phyloP scores from a whole-genome alignment of 2,888 invertebrate genomes.

The Thumatha senex region DNA sequence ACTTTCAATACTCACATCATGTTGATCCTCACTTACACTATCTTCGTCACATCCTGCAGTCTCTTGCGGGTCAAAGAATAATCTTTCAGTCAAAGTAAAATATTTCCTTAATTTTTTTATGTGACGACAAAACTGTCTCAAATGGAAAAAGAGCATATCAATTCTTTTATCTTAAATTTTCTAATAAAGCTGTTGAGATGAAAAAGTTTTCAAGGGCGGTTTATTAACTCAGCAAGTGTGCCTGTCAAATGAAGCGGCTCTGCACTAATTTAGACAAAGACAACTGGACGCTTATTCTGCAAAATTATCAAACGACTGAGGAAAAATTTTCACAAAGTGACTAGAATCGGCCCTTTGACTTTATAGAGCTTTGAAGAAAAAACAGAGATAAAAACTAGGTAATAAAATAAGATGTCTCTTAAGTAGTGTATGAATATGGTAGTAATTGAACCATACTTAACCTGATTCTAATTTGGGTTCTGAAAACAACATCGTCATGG shows the following conservation, averaged over 20 bases:
- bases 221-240: conserved; percentile 37
- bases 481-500: too few species aligned
- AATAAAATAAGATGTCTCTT: conserved; percentile 15
- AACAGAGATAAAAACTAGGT: conserved; percentile 30
- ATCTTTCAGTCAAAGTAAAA: too few species aligned
- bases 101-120: too few species aligned
- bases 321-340: conserved; percentile 32
- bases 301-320: conserved; percentile 33
- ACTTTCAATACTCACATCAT: too few species aligned
- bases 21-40: too few species aligned
- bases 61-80: too few species aligned
- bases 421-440: too few species aligned
- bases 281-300: conserved; percentile 17
- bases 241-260: conserved; percentile 30
- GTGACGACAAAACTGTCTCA: conserved; percentile 8
- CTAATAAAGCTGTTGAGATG: conserved; percentile 30
- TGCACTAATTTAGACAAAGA: conserved; percentile 31
- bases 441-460: too few species aligned
- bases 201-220: conserved; percentile 28
- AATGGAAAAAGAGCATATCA: conserved; percentile 22
- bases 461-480: too few species aligned
- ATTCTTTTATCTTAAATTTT: conserved; percentile 33
- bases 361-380: conserved; percentile 30
- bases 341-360: conserved; percentile 23
- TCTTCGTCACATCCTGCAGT: too few species aligned